Evolutionary conservation across 2,797 vertebrate species (phyloP), one percentile per base, ranked within the genome.

Genomic region (Fistularia commersonii): DNA sequence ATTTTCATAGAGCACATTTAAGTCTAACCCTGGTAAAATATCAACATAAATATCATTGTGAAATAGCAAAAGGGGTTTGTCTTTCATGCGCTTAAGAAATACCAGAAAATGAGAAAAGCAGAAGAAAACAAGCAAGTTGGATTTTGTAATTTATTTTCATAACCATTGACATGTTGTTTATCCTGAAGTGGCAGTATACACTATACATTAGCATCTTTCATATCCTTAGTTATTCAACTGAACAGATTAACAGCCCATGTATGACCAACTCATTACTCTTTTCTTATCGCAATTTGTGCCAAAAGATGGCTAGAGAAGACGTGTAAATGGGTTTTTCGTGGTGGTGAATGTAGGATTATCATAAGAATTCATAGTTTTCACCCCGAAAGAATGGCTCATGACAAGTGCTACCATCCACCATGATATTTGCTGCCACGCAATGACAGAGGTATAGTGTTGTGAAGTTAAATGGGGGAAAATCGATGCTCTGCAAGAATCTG

Each of bases 71-170:
- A 23, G 23, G 23, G 23, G 23, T 23, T 23, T 23, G 23, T 23
- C 23, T 23, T 2, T 23, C 23, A 23, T 23, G 23, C 35, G 6
- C 10, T 33, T 9, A 34, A 33, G 3, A 6, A 6, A 60, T 32
- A 38, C 9, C 23, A 23, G 11, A 42, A 23, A 60, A 11, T 52
- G 1, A 48, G 38, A 43, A 45, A 13, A 52, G 5, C 4, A 8
- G 31, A 33, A 55, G 36, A 50, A 46, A 50, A 70, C 15, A 8
- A 54, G 8, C 31, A 63, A 57, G 64, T 54, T 11, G 0, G 54
- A 6, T 2, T 42, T 48, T 43, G 1, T 0, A 47, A 48, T 79
- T 66, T 61, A 77, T 80, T 79, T 74, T 72, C 57, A 75, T n/a
- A 10, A 33, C 7, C 15, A 41, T 45, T 39, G 44, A 33, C 12